Base-by-base conservation (phyloP, 2,113 vertebrate species). In the Lasiurus cinereus region DNA sequence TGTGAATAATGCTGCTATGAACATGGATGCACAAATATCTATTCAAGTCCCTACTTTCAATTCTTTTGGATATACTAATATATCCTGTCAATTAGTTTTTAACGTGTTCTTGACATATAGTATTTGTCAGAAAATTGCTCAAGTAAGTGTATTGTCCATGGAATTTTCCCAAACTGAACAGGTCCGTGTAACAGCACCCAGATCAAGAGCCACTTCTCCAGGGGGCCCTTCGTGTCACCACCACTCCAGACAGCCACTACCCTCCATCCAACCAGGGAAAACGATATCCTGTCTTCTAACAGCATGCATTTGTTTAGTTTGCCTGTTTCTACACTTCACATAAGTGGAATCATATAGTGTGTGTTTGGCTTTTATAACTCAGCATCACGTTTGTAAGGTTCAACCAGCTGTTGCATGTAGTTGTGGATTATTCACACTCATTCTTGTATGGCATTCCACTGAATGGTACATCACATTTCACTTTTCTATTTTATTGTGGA, bases 121-220 rank as follows among this genome's bases (percentile, higher is more conserved):
- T 52, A 39, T 70, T 59, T 76, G 39, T 56, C 48, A 94, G 13
- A 43, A 86, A 79, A 83, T 48, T 82, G 56, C 78, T 96, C 70
- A 70, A 24, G 33, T 33, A 62, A 62, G 70, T 22, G 3, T 24
- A 43, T n/a, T n/a, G 18, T n/a, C 82, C 9, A 4, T n/a, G 88
- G 52, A 67, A 79, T 39, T 76, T 67, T 76, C 76, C 92, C 59
- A 54, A 52, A 73, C 15, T 31, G 31, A 94, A 85, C 18, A 70
- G 1, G n/a, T 3, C 43, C 24, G 66, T 5, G 10, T 52, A 50
- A 67, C 36, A 92, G 36, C 43, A 90, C 21, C 29, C 33, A 50
- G 77, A 62, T 66, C 1, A 31, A 90, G 66, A 84, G 77, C 10
- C 27, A 78, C 1, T 4, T 10, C n/a, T 19, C 14, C 18, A 69